phyloP scores from a whole-genome alignment of 30 jellyfish, hydroid and myxozoan genomes.

The Rhopilema esculentum region DNA sequence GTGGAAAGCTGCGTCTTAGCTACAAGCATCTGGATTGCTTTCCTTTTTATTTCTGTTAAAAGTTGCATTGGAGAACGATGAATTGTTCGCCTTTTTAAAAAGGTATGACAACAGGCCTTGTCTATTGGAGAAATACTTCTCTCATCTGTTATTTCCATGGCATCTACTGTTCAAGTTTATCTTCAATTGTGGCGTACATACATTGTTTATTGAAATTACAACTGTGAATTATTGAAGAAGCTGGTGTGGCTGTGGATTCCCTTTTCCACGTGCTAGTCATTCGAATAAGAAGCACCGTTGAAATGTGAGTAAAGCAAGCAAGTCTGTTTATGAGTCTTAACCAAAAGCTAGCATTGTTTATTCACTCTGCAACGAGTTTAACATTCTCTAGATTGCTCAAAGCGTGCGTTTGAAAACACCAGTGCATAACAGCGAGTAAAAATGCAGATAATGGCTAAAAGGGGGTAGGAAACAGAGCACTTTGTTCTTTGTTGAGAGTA shows the following conservation, averaged over 20 bases:
- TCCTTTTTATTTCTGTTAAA: neutral
- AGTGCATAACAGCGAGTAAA: constrained; percentile 1
- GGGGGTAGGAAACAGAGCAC: constrained; percentile 70
- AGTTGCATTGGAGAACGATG: neutral
- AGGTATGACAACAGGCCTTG: neutral
- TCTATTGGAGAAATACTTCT: neutral
- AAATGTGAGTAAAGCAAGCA: neutral
- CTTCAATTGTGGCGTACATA: neutral
- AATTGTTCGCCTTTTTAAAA: neutral
- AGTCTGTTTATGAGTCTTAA: neutral
- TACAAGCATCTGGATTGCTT: neutral
- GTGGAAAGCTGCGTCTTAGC: neutral
- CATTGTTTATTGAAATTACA: no score
- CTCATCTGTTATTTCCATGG: neutral
- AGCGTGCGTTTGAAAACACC: constrained; percentile 39
- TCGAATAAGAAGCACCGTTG: neutral
- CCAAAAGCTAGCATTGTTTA: neutral
- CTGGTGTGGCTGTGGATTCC: neutral
- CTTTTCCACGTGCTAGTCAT: neutral
- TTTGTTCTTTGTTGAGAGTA: constrained; percentile 26
- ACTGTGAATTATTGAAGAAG: neutral
- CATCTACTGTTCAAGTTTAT: neutral
- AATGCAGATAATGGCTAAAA: constrained; percentile 80
- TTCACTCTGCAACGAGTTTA: neutral
- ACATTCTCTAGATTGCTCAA: neutral